Evolutionary conservation across 2,113 vertebrate genomes (phyloP).

Genomic region (Calyptommatus sinebrachiatus): DNA sequence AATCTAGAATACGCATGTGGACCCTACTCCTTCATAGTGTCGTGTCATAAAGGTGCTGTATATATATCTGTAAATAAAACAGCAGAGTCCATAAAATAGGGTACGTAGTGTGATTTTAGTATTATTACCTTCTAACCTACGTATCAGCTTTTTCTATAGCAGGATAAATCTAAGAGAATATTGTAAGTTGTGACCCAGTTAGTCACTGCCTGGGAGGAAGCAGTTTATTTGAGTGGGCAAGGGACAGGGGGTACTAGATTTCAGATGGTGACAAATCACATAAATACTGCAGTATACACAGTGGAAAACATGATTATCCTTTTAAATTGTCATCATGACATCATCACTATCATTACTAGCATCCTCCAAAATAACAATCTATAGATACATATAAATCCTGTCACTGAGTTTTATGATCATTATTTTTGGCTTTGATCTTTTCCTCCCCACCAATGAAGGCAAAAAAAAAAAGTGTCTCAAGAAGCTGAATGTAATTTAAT

Average conservation of each 20-base stretch:
- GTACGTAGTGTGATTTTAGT: background rate
- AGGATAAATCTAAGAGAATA: slow-evolving; percentile 41
- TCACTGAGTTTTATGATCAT: slow-evolving; percentile 50
- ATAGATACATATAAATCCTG: slow-evolving; percentile 29
- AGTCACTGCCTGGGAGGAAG: slow-evolving; percentile 20
- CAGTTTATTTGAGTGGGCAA: slow-evolving; percentile 16
- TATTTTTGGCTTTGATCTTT: slow-evolving; percentile 63
- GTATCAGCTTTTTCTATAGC: slow-evolving; percentile 40
- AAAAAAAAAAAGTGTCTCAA: slow-evolving; percentile 66
- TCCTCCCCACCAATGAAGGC: slow-evolving; percentile 59
- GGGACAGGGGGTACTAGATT: background rate
- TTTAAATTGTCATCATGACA: background rate
- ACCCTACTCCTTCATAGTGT: too few species aligned
- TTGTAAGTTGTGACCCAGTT: slow-evolving; percentile 23
- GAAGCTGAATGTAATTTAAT: slow-evolving; percentile 80
- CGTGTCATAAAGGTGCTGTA: too few species aligned
- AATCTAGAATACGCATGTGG: too few species aligned
- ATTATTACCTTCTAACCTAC: slow-evolving; percentile 20
- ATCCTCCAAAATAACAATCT: slow-evolving; percentile 37
- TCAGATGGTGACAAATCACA: slow-evolving; percentile 38
- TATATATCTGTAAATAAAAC: background rate
- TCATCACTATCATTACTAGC: background rate
- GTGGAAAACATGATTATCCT: background rate
- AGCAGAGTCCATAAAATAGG: too few species aligned
- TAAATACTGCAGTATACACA: fast-evolving